Base-by-base conservation (phyloP, 2,113 vertebrate species). In the Motacilla alba region DNA sequence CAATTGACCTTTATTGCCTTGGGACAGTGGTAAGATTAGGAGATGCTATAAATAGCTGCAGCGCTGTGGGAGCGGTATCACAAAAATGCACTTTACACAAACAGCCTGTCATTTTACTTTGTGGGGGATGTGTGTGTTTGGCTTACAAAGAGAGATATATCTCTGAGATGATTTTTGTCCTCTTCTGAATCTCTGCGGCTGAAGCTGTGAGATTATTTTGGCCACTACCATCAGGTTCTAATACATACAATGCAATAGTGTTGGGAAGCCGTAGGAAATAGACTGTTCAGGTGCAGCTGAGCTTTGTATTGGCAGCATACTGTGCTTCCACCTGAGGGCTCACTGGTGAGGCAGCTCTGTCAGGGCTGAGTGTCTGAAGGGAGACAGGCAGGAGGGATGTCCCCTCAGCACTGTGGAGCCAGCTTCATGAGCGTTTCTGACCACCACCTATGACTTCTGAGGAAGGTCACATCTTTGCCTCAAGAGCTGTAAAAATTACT, bases 1-100 rank as follows among this genome's bases (percentile, higher is more conserved):
- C 89, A 68, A 58, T 58, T 95, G 96, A 95, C 94, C 89, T 97
- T 94, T 93, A 37, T 91, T 97, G 91, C 75, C 66, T 93, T 93
- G 87, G 83, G 70, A 90, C 58, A 94, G 92, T 67, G 67, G 78
- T 89, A 88, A 85, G 92, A 92, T 90, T 87, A 96, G 85, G 72
- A 91, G 69, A 35, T 90, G 35, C 83, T 84, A 93, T 95, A 96
- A 92, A 96, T 89, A 97, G 77, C 60, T 78, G 46, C 49, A 74
- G 53, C 53, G 23, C 66, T 74, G 75, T 81, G 84, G 74, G 70
- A 96, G 70, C 7, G 16, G 66, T 94, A 93, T 91, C 95, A 55
- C 82, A 83, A 81, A 94, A 91, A 80, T 59, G 52, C 55, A 41
- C 72, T 78, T 93, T 79, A 55, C 53, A 80, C 78, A 94, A 80